Percentiles rank a stretch among this genome's conserved stretches.
phyloP scores from a whole-genome alignment of 2,888 invertebrate genomes.

The Choristoneura rosaceana region DNA sequence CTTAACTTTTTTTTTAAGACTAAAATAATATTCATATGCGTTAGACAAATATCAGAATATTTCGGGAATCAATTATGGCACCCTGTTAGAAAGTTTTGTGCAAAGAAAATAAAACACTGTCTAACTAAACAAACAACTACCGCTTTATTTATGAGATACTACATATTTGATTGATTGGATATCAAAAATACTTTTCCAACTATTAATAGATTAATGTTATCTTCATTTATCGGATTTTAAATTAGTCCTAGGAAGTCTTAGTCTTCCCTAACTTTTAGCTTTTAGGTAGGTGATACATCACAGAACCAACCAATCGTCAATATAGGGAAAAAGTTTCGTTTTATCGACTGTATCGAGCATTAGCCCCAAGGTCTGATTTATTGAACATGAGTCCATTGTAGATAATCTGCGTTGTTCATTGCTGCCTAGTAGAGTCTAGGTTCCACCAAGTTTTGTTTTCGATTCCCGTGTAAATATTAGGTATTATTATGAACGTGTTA shows the following conservation, averaged over 20 bases:
- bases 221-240: neutral
- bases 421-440: neutral
- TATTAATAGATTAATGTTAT: neutral
- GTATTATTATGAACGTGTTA: too few species aligned
- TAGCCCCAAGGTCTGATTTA: slow-evolving; percentile 15
- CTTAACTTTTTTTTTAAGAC: too few species aligned
- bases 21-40: too few species aligned
- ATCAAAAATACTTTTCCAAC: neutral
- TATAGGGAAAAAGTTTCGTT: neutral
- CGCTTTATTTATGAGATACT: neutral
- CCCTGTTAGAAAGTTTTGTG: neutral
- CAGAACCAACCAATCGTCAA: slow-evolving; percentile 5
- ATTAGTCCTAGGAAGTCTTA: neutral
- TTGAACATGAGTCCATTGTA: slow-evolving; percentile 4
- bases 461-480: too few species aligned
- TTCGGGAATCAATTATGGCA: neutral
- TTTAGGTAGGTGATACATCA: neutral
- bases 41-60: too few species aligned
- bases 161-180: neutral
- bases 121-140: neutral
- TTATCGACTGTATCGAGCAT: neutral
- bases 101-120: neutral
- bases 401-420: slow-evolving; percentile 15
- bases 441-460: neutral
- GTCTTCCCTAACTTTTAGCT: neutral